Conservation (phyloP, 2,888 invertebrate genomes). For the Adineta ricciae region DNA sequence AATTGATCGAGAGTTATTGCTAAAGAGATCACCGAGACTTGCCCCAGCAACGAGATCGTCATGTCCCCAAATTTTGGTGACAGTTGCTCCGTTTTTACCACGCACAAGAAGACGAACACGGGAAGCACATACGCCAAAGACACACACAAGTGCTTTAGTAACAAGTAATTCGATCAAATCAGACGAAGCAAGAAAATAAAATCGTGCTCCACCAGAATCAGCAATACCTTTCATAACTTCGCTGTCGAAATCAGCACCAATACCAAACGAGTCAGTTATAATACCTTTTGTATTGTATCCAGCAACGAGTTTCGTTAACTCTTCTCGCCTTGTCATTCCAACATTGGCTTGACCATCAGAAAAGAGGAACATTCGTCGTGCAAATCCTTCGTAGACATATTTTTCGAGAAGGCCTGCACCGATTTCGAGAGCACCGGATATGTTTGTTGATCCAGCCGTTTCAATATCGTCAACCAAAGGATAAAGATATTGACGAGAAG, state of each 20-base stretch:
- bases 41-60: not conserved
- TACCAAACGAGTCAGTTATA: not conserved
- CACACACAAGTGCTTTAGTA: not conserved
- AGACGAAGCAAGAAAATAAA: not conserved
- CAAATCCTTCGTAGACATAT: not conserved
- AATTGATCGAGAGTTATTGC: not conserved
- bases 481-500: not conserved
- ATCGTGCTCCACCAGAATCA: not conserved
- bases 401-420: not conserved
- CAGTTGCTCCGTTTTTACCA: not conserved
- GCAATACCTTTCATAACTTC: slow-evolving; percentile 1
- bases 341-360: not conserved
- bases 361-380: not conserved
- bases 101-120: not conserved
- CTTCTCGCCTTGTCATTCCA: not conserved
- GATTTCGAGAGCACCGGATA: not conserved
- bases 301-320: not conserved
- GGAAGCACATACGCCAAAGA: not conserved
- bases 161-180: not conserved
- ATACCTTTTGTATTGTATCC: not conserved
- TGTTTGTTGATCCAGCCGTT: not conserved
- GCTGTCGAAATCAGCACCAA: not conserved
- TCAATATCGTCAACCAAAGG: not conserved
- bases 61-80: not conserved
- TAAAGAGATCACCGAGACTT: not conserved